phyloP scores from a whole-genome alignment of 2,113 vertebrate species.

The Aegypius monachus region DNA sequence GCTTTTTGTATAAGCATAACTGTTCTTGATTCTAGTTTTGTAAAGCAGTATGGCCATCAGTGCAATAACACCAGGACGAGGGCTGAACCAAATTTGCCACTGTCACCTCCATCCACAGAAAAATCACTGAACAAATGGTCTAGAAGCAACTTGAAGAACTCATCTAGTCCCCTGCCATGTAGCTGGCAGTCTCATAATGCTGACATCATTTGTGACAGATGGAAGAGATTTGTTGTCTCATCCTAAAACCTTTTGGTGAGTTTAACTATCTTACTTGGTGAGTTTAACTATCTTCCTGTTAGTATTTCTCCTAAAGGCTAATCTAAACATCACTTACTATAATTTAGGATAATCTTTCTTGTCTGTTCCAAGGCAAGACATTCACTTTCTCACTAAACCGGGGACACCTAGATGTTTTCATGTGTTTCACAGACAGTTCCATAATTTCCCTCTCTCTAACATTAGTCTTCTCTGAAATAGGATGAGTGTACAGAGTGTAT shows the following conservation, averaged over 20 bases:
- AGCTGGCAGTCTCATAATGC: neutral
- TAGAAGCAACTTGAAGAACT: neutral
- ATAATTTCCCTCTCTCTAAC: neutral
- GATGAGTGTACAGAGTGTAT: neutral
- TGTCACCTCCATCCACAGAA: neutral
- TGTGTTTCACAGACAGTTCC: neutral
- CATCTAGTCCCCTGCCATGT: neutral
- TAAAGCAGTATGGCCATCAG: neutral
- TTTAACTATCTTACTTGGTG: neutral
- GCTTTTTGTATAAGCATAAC: neutral
- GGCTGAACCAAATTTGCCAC: neutral
- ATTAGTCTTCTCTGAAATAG: neutral
- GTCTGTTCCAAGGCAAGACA: neutral
- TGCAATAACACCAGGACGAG: neutral
- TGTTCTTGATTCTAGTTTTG: neutral
- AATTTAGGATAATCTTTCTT: neutral
- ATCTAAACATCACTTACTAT: neutral
- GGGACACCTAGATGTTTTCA: neutral
- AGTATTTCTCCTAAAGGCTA: neutral
- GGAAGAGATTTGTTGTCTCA: neutral
- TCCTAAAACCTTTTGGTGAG: neutral
- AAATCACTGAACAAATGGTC: neutral
- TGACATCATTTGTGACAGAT: conserved; percentile 19
- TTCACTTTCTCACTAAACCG: neutral
- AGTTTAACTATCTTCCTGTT: neutral